Conservation (phyloP, 2,797 vertebrate species). For the Lacerta bilineata region DNA sequence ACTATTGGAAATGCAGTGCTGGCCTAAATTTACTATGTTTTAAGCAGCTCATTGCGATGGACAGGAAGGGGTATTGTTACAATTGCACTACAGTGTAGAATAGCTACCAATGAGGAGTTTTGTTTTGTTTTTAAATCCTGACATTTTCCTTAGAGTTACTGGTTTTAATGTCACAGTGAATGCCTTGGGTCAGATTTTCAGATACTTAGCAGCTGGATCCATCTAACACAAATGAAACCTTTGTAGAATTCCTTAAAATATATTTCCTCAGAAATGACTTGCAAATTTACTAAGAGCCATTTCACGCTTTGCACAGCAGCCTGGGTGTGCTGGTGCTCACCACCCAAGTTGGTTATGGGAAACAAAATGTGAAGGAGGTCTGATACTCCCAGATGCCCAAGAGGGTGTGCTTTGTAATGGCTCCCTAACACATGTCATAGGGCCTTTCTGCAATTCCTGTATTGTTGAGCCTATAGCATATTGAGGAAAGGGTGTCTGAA, state of each 20-base stretch:
- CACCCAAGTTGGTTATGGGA: background rate
- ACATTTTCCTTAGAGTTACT: background rate
- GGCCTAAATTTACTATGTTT: background rate
- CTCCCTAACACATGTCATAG: background rate
- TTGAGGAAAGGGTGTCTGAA: background rate
- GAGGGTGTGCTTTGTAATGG: background rate
- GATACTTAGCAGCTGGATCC: background rate
- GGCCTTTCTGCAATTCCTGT: background rate
- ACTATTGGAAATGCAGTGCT: background rate
- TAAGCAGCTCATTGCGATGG: background rate
- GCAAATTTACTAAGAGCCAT: background rate
- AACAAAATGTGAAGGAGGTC: background rate
- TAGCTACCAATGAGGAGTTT: background rate
- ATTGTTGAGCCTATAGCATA: background rate
- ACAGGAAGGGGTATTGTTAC: background rate
- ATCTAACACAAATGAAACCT: background rate
- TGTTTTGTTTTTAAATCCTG: background rate
- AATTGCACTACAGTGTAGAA: background rate
- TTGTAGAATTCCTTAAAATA: background rate
- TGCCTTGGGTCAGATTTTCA: background rate
- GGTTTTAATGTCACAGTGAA: background rate
- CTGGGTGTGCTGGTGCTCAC: background rate
- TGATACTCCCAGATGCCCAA: background rate
- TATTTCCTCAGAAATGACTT: background rate
- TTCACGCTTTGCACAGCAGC: background rate